Percentiles rank a stretch among this genome's conserved stretches.
Conservation (phyloP, 2,888 invertebrate genomes). For the Protonemura montana region DNA sequence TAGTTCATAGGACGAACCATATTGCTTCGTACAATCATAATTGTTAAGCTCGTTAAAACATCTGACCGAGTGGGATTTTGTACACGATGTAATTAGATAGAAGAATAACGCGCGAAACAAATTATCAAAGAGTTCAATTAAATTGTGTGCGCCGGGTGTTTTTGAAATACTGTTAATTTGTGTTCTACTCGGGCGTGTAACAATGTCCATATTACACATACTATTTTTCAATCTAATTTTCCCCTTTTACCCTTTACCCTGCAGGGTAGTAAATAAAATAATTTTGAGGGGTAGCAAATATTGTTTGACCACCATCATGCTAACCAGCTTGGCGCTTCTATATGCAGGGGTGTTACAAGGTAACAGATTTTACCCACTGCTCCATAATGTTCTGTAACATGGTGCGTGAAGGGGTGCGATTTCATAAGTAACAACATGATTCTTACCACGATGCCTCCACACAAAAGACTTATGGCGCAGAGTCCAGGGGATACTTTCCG, state of each 20-base stretch:
- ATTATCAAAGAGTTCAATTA: conserved; percentile 38
- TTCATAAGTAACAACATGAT: background rate
- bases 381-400: background rate
- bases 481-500: background rate
- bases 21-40: conserved; percentile 12
- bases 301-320: background rate
- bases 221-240: conserved; percentile 24
- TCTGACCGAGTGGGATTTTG: conserved; percentile 27
- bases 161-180: conserved; percentile 18
- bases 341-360: background rate
- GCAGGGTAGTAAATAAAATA: conserved; percentile 24
- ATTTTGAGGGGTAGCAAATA: conserved; percentile 20
- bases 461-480: background rate
- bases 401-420: background rate
- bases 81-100: conserved; percentile 33
- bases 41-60: conserved; percentile 26
- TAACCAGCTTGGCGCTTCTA: background rate
- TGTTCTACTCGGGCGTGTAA: background rate
- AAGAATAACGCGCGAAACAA: conserved; percentile 38
- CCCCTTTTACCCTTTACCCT: conserved; percentile 15
- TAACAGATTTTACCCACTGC: conserved; percentile 7
- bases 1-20: conserved; percentile 17
- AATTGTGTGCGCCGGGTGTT: conserved; percentile 34
- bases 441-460: background rate
- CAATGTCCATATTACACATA: background rate